Evolutionary conservation across 1,140 invertebrate species (phyloP), one percentile per base, ranked within the genome.

Genomic region (Ylistrum balloti): DNA sequence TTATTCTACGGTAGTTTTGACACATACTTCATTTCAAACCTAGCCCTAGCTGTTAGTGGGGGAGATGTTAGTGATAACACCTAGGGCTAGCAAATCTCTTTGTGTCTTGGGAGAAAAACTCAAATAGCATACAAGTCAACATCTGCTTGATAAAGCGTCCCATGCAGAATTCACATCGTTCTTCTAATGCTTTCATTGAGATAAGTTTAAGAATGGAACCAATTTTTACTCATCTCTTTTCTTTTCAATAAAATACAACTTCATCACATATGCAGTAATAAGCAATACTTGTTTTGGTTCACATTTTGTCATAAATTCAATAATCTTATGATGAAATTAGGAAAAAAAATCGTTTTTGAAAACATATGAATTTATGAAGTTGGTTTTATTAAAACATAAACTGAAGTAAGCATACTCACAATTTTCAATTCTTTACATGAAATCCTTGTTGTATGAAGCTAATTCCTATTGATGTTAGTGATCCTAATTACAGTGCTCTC

Each of bases 1-100:
- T 7, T 7, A 38, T 38, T 38, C 35, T 74, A 28, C 17, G 56
- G 2, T 11, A 74, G 56, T 74, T 74, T 74, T 74, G 56, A 74
- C 56, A 74, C 56, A 74, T 74, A 74, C 56, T 74, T 74, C 56
- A 74, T 74, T 74, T 74, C n/a, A 74, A 74, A 74, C 56, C 56
- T n/a, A n/a, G 11, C 5, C 45, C 22, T 28, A n/a, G n/a, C 56
- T 74, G 56, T 74, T 74, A 45, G 10, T 28, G 56, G 56, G 56
- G n/a, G n/a, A 28, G 56, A 74, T 74, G n/a, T 5, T 74, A 5
- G 28, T 74, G 56, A 74, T 74, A 74, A 74, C 56, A 74, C 56
- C 9, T 1, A 28, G 3, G 56, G 56, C n/a, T 74, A 1, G n/a
- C 22, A 74, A 74, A 74, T 28, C n/a, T n/a, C 56, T 28, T 74